phyloP scores from a whole-genome alignment of 2,888 invertebrate genomes.

The Gerris lacustris region DNA sequence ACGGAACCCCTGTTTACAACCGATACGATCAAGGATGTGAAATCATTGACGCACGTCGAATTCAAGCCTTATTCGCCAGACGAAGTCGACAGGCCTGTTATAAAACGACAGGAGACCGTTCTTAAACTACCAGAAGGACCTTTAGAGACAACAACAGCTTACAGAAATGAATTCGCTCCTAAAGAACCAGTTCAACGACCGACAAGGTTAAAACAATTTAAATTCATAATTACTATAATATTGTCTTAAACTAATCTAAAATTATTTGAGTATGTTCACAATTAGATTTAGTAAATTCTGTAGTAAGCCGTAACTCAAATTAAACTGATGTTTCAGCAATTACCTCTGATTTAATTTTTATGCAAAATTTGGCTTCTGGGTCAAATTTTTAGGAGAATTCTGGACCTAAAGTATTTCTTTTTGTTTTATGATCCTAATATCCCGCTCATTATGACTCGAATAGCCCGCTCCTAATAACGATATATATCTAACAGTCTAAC shows the following conservation, averaged over 20 bases:
- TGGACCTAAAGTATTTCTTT: too few species aligned
- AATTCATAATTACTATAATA: background rate
- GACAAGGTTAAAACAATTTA: slow-evolving; percentile 12
- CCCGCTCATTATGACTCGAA: too few species aligned
- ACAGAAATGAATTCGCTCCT: slow-evolving; percentile 50
- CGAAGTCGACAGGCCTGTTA: slow-evolving; percentile 34
- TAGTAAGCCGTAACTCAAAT: too few species aligned
- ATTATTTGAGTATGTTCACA: too few species aligned
- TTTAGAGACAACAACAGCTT: slow-evolving; percentile 45
- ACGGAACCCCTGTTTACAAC: slow-evolving; percentile 21
- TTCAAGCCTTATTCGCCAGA: slow-evolving; percentile 33
- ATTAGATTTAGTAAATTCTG: too few species aligned
- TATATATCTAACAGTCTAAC: too few species aligned
- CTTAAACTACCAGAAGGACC: slow-evolving; percentile 31
- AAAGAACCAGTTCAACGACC: slow-evolving; percentile 20
- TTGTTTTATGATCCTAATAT: too few species aligned
- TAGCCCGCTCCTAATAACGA: too few species aligned
- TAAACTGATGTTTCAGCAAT: too few species aligned
- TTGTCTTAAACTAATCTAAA: background rate
- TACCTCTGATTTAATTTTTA: too few species aligned
- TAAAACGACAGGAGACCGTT: slow-evolving; percentile 34
- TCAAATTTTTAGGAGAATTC: too few species aligned
- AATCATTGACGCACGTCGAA: slow-evolving; percentile 32
- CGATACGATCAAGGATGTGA: background rate
- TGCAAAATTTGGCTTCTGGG: too few species aligned